phyloP scores from a whole-genome alignment of 1,140 invertebrate species.

The Amyelois transitella region DNA sequence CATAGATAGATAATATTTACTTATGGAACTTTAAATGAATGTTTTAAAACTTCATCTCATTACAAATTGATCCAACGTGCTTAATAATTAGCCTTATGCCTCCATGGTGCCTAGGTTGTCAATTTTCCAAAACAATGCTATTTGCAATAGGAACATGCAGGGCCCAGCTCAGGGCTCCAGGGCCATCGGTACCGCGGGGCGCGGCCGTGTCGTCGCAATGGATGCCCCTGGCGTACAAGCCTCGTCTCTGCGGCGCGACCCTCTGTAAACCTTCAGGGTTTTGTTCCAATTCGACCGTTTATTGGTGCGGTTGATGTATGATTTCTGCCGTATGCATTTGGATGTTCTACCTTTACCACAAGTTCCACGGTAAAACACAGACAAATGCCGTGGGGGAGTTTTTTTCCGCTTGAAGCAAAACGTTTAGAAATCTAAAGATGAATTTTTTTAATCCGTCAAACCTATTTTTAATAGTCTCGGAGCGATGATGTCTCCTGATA shows the following conservation, averaged over 20 bases:
- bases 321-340: not conserved
- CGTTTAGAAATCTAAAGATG: too few relatives aligned
- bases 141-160: not conserved
- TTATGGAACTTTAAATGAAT: too few relatives aligned
- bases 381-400: too few relatives aligned
- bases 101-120: not conserved
- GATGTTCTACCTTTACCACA: slow-evolving; percentile 1
- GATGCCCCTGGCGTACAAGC: slow-evolving; percentile 46
- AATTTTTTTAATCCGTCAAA: too few relatives aligned
- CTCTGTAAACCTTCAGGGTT: not conserved
- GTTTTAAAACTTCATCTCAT: too few relatives aligned
- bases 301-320: not conserved
- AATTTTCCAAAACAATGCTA: not conserved
- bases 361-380: too few relatives aligned
- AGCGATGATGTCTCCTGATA: too few relatives aligned
- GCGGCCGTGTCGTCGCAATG: slow-evolving; percentile 24
- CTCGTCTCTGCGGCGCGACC: slow-evolving; percentile 8
- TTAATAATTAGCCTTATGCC: not conserved
- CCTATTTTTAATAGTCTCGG: too few relatives aligned
- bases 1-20: too few relatives aligned
- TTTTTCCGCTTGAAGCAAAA: too few relatives aligned
- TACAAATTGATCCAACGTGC: not conserved
- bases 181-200: slow-evolving; percentile 2
- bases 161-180: not conserved
- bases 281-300: not conserved